Evolutionary conservation across 2,797 vertebrate species (phyloP).

Genomic region (Hypotaenidia okinawae): DNA sequence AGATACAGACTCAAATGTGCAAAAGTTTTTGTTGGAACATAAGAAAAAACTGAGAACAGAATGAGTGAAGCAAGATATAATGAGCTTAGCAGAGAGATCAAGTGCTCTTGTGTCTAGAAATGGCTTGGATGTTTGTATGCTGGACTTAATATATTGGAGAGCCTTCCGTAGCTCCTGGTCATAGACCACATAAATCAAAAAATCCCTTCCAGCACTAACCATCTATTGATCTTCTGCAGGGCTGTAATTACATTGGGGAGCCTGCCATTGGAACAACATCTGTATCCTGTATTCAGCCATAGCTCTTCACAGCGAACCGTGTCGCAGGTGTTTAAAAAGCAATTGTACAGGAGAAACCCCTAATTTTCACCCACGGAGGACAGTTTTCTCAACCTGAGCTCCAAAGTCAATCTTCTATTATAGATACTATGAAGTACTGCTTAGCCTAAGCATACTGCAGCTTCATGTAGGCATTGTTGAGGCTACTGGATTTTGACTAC

Average conservation of each 20-base stretch:
- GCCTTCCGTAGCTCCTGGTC: conserved; percentile 26
- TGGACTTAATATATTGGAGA: conserved; percentile 28
- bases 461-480: not conserved
- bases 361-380: not conserved
- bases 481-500: not conserved
- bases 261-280: not conserved
- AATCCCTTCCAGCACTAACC: conserved; percentile 42
- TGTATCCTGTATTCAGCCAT: not conserved
- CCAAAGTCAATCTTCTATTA: not conserved
- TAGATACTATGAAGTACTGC: not conserved
- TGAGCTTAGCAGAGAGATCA: conserved; percentile 18
- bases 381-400: not conserved
- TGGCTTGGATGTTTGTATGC: conserved; percentile 31
- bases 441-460: not conserved
- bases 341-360: not conserved
- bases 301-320: not conserved
- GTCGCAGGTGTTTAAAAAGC: conserved; percentile 3
- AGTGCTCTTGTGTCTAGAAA: not conserved
- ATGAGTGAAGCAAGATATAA: not conserved
- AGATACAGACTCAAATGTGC: not conserved
- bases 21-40: conserved; percentile 6
- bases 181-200: conserved; percentile 53
- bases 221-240: conserved; percentile 55
- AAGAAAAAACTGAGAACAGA: conserved; percentile 3
- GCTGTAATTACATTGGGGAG: conserved; percentile 58